These are phyloP conservation scores for Thunnus albacares DNA, from an alignment of 2,797 vertebrate species.

Conservation along the genomic window DNA sequence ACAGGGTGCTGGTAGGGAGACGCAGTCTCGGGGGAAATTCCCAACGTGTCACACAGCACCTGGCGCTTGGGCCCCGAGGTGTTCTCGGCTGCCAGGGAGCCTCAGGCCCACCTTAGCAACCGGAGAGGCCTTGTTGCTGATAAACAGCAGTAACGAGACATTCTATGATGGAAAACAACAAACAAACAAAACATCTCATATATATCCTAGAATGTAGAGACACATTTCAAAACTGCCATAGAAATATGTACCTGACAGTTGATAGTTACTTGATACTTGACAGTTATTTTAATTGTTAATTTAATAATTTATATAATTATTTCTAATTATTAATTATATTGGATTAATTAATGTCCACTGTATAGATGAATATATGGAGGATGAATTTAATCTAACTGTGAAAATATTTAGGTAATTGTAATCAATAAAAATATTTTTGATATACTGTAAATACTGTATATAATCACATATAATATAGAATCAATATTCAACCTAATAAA, in stretches of 20 bases:
- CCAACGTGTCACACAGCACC: constrained; percentile 66
- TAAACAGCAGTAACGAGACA: constrained; percentile 61
- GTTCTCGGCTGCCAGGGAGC: constrained; percentile 65
- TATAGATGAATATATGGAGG: no score
- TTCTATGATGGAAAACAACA: constrained; percentile 35
- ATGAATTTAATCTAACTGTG: no score
- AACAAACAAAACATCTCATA: constrained; percentile 54
- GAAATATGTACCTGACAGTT: neutral
- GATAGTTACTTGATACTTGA: no score
- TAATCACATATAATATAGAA: no score
- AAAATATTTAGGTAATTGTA: no score
- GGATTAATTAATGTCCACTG: no score
- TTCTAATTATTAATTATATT: no score
- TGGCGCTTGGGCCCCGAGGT: constrained; percentile 66
- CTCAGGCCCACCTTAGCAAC: constrained; percentile 73
- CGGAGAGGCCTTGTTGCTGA: constrained; percentile 56
- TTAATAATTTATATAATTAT: no score
- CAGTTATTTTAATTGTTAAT: no score
- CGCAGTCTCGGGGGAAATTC: constrained; percentile 71
- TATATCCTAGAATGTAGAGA: neutral
- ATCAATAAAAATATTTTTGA: no score
- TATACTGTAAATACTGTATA: no score
- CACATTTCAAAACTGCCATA: neutral
- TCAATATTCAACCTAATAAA: no score
- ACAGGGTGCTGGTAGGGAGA: constrained; percentile 54